phyloP scores from a whole-genome alignment of 30 jellyfish, hydroid and myxozoan species.

The Pelagia noctiluca region DNA sequence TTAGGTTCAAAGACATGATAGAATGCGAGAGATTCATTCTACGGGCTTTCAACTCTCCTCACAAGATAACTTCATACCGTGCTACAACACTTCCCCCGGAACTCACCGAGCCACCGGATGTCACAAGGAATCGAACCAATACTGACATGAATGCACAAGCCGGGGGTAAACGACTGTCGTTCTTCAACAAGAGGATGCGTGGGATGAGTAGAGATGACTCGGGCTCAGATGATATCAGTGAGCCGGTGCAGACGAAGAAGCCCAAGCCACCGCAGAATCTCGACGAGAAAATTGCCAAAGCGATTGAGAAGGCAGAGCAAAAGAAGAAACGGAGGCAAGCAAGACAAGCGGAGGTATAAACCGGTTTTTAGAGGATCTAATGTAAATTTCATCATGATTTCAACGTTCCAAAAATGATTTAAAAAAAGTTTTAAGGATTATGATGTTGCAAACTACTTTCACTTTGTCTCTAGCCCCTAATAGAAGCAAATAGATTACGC shows the following conservation, averaged over 20 bases:
- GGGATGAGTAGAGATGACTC: constrained; percentile 28
- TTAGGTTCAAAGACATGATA: constrained; percentile 83
- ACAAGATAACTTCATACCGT: constrained; percentile 81
- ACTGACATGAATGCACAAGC: constrained; percentile 23
- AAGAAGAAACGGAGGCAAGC: constrained; percentile 81
- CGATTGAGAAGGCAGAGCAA: constrained; percentile 97
- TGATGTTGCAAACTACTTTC: too few relatives aligned
- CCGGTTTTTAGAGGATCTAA: too few relatives aligned
- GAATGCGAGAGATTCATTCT: constrained; percentile 86
- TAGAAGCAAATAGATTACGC: too few relatives aligned
- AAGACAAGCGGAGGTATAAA: constrained; percentile 96
- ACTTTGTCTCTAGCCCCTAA: too few relatives aligned
- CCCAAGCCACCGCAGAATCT: constrained; percentile 62
- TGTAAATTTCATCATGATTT: too few relatives aligned
- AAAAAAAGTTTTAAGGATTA: too few relatives aligned
- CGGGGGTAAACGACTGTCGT: constrained; percentile 15
- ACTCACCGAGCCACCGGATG: constrained; percentile 64
- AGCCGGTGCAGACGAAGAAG: constrained; percentile 46
- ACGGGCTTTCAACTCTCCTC: constrained; percentile 70
- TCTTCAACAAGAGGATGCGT: constrained; percentile 19
- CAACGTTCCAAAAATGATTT: too few relatives aligned
- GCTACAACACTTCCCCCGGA: constrained; percentile 79
- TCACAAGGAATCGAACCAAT: constrained; percentile 42
- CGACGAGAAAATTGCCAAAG: constrained; percentile 90
- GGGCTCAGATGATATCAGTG: constrained; percentile 19